Evolutionary conservation across 2,888 invertebrate species (phyloP).

Genomic region (Entomobrya proxima): DNA sequence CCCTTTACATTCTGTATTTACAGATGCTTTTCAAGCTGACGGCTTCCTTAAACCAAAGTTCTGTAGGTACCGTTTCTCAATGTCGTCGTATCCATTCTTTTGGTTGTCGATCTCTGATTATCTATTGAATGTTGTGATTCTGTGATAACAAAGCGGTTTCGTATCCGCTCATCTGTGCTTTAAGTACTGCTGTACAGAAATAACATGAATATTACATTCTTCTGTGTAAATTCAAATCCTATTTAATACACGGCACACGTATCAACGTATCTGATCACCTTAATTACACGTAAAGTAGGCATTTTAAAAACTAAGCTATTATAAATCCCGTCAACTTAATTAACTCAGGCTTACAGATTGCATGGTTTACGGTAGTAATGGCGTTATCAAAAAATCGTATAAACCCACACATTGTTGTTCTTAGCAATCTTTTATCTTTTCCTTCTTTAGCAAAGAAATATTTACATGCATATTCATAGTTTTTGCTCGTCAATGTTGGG

Average conservation of each 20-base stretch:
- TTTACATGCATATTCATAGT: background rate
- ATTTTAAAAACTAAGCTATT: background rate
- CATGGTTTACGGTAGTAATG: conserved; percentile 23
- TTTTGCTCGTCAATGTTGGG: background rate
- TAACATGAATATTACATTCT: conserved; percentile 24
- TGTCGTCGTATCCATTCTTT: conserved; percentile 40
- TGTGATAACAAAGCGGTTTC: conserved; percentile 57
- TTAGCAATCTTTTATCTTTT: conserved; percentile 4
- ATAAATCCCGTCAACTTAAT: background rate
- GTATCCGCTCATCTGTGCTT: conserved; percentile 34
- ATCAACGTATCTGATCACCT: background rate
- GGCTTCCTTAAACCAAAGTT: conserved; percentile 47
- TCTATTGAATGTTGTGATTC: conserved; percentile 34
- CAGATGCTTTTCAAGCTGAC: background rate
- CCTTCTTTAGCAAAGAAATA: background rate
- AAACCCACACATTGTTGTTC: conserved; percentile 10
- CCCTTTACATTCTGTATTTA: background rate
- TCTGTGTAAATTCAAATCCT: background rate
- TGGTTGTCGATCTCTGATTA: background rate
- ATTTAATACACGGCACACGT: conserved; percentile 19
- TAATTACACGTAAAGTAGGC: background rate
- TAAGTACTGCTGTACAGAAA: too few species aligned
- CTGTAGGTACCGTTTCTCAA: conserved; percentile 59
- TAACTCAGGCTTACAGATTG: background rate
- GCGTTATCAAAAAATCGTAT: background rate